A percentile compares a stretch with the other conserved stretches of the same genome.
Conservation (phyloP, 2,888 invertebrate species). For the Gymnocheta viridis region DNA sequence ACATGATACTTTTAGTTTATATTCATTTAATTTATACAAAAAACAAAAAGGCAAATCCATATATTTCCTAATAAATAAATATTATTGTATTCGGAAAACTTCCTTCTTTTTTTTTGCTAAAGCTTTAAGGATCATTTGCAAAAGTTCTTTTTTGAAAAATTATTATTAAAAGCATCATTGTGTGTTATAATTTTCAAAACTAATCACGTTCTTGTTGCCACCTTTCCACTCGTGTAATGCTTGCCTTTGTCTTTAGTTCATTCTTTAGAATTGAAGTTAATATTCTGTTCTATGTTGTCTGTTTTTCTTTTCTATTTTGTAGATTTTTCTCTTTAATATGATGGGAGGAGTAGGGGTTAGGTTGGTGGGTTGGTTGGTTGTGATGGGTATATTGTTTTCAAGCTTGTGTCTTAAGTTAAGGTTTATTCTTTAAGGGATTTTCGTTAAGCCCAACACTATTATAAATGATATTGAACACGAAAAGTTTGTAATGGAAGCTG, state of each 20-base stretch:
- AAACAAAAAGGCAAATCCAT: background rate
- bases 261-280: conserved; percentile 18
- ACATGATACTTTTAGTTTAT: conserved; percentile 39
- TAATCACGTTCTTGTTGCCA: conserved; percentile 71
- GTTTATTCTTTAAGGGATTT: conserved; percentile 12
- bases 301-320: background rate
- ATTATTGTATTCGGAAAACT: conserved; percentile 16
- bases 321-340: background rate
- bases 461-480: conserved; percentile 40
- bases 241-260: background rate
- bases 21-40: conserved; percentile 21
- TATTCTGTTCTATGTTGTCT: conserved; percentile 18
- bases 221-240: background rate
- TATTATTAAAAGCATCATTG: conserved; percentile 47
- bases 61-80: background rate
- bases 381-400: conserved; percentile 37
- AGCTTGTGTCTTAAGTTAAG: conserved; percentile 38
- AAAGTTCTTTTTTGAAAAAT: conserved; percentile 27
- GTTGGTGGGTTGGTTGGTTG: background rate
- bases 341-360: background rate
- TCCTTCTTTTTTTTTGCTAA: conserved; percentile 8
- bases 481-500: background rate
- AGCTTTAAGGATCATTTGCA: conserved; percentile 44
- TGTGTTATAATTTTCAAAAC: conserved; percentile 60
- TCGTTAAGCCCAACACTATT: conserved; percentile 39